phyloP scores from a whole-genome alignment of 2,888 invertebrate species.

The Parelbella ahira region DNA sequence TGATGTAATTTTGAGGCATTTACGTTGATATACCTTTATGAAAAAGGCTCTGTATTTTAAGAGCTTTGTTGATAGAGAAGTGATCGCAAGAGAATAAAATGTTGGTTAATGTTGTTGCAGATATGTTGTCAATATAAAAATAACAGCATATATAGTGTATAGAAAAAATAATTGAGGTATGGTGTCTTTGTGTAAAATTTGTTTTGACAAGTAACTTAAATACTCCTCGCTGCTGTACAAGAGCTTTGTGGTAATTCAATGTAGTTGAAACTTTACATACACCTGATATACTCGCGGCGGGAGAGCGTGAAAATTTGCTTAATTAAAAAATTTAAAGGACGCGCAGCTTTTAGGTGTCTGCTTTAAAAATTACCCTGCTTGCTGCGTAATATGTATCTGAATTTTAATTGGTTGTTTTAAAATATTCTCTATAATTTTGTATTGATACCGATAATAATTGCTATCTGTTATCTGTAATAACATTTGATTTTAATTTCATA shows the following conservation, averaged over 20 bases:
- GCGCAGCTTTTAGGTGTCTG: constrained; percentile 4
- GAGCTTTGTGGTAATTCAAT: not conserved
- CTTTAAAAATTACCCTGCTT: constrained; percentile 3
- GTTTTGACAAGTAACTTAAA: not conserved
- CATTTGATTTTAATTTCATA: no score
- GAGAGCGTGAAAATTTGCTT: constrained; percentile 9
- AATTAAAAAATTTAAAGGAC: constrained; percentile 10
- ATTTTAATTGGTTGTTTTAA: constrained; percentile 5
- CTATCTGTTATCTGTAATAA: no score
- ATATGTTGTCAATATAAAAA: no score
- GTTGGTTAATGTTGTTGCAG: no score
- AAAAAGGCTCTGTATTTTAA: no score
- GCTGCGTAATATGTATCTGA: constrained; percentile 2
- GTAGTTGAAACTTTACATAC: no score
- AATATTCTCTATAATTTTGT: not conserved
- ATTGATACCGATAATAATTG: no score
- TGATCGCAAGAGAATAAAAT: no score
- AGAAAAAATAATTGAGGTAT: not conserved
- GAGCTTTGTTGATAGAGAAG: no score
- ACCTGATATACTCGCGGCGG: not conserved
- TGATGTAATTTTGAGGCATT: no score
- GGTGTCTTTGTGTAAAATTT: not conserved
- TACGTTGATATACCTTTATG: no score
- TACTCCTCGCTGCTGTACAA: not conserved
- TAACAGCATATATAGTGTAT: no score